These are phyloP conservation scores for Clarias gariepinus DNA, from an alignment of 2,113 vertebrate genomes.

Conservation along the genomic window DNA sequence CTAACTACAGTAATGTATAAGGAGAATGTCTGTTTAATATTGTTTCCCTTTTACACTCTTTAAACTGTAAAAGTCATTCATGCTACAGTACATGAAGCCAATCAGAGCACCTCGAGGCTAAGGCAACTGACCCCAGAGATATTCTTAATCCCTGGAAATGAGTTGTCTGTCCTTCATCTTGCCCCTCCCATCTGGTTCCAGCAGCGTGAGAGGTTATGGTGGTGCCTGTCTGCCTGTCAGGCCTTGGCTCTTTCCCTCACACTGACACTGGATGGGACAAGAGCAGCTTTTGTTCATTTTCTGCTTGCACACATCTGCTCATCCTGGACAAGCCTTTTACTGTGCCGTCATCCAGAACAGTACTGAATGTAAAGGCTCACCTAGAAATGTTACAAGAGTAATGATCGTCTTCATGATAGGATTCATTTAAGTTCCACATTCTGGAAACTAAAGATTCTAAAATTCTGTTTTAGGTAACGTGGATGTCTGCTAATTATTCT, in stretches of 20 bases:
- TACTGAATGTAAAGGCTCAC: conserved; percentile 27
- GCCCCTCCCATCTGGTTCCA: not conserved
- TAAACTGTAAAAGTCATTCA: not conserved
- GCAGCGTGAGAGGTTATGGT: conserved; percentile 12
- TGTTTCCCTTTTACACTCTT: not conserved
- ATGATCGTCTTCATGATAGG: conserved; percentile 20
- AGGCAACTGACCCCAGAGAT: not conserved
- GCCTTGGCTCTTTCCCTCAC: conserved; percentile 37
- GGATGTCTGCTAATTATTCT: not conserved
- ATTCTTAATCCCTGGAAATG: conserved; percentile 2
- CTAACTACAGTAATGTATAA: not conserved
- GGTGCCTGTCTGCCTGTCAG: conserved; percentile 42
- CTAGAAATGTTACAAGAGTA: conserved; percentile 26
- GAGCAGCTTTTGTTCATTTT: conserved; percentile 58
- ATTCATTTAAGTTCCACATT: not conserved
- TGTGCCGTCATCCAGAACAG: conserved; percentile 53
- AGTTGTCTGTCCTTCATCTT: not conserved
- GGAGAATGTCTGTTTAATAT: not conserved
- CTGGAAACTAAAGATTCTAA: not conserved
- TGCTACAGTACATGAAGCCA: not conserved
- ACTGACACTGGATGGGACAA: conserved; percentile 52
- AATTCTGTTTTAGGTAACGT: not conserved
- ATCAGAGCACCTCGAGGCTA: not conserved
- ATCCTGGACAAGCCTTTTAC: conserved; percentile 54
- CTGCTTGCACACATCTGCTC: conserved; percentile 53